Conservation (phyloP, 2,113 vertebrate genomes). For the Cynopterus brachyotis region DNA sequence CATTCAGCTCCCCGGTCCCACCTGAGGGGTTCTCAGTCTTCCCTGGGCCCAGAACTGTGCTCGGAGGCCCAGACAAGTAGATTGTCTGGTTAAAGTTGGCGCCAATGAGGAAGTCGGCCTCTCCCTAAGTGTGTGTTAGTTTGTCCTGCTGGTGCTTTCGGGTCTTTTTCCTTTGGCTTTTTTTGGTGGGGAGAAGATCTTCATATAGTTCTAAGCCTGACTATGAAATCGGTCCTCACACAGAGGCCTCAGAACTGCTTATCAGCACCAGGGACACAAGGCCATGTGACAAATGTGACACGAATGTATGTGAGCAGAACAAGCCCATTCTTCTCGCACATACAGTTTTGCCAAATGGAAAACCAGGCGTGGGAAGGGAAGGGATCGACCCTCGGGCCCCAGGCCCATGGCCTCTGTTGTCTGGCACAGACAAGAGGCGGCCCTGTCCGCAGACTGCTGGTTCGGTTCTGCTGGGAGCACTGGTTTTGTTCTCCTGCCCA, state of each 20-base stretch:
- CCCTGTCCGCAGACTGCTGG: too few relatives aligned
- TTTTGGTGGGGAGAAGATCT: not conserved
- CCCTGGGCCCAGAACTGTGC: not conserved
- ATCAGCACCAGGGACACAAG: not conserved
- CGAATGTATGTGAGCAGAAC: not conserved
- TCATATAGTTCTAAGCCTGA: not conserved
- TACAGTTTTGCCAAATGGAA: not conserved
- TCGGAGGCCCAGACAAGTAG: not conserved
- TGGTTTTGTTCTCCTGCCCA: not conserved
- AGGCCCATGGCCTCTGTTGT: rapidly evolving
- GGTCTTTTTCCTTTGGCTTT: too few relatives aligned
- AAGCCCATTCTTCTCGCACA: not conserved
- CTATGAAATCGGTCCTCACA: not conserved
- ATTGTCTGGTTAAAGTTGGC: not conserved
- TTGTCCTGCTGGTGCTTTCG: too few relatives aligned
- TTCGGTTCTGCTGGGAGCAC: too few relatives aligned
- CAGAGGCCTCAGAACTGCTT: not conserved
- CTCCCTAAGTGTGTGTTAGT: too few relatives aligned
- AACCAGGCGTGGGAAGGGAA: not conserved
- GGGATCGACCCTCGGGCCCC: not conserved
- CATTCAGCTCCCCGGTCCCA: too few relatives aligned
- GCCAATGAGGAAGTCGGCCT: too few relatives aligned
- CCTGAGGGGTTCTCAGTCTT: not conserved
- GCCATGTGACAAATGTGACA: not conserved
- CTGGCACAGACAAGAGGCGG: too few relatives aligned